Percentiles rank a stretch among this genome's conserved stretches.
Conservation (phyloP, 2,797 vertebrate genomes). For the Cryptoprocta ferox region DNA sequence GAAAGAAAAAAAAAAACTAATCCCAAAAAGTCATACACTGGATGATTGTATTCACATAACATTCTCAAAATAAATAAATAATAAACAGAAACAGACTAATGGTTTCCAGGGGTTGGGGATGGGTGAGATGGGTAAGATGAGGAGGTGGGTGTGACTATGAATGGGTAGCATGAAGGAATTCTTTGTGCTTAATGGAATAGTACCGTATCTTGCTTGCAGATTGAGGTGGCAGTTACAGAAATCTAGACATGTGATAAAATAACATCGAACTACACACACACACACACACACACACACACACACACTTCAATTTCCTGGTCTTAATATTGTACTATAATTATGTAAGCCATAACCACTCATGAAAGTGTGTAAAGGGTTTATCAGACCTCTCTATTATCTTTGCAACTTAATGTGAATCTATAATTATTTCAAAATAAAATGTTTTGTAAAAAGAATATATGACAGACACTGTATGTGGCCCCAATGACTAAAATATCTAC, state of each 20-base stretch:
- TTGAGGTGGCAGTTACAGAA: background rate
- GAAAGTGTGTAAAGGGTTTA: background rate
- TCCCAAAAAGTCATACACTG: background rate
- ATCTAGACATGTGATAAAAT: background rate
- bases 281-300: background rate
- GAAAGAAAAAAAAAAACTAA: background rate
- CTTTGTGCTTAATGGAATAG: background rate
- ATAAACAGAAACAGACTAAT: background rate
- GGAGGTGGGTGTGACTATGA: background rate
- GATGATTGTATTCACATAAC: background rate
- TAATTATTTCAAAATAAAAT: background rate
- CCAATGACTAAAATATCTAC: conserved; percentile 22
- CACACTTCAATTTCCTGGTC: background rate
- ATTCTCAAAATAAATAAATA: background rate
- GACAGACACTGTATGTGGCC: background rate
- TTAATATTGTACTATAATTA: background rate
- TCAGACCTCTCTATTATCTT: background rate
- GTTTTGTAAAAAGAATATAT: background rate
- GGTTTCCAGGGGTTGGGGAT: background rate
- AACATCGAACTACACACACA: background rate
- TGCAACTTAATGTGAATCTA: background rate
- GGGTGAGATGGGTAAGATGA: background rate
- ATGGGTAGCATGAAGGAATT: background rate
- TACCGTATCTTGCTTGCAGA: background rate
- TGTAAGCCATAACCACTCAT: background rate